Conservation (phyloP, 2,113 vertebrate species). For the Xyrauchen texanus region DNA sequence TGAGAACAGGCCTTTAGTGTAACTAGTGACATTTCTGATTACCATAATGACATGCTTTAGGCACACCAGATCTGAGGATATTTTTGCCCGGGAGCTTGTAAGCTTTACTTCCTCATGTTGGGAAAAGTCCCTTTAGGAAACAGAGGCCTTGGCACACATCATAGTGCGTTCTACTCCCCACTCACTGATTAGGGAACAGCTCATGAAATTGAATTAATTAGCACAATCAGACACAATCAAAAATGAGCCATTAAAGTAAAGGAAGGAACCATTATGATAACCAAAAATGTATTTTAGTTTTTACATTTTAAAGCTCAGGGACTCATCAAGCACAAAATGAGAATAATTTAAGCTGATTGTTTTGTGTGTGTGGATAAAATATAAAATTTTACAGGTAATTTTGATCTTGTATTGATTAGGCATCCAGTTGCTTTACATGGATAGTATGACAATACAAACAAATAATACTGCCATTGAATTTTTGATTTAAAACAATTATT, state of each 20-base stretch:
- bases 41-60: background rate
- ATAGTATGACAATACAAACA: too few relatives aligned
- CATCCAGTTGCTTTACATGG: background rate
- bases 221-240: background rate
- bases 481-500: too few relatives aligned
- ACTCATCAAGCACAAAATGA: conserved; percentile 1
- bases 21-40: background rate
- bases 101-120: conserved; percentile 44
- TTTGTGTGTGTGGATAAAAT: background rate
- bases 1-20: conserved; percentile 5
- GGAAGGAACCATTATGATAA: background rate
- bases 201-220: background rate
- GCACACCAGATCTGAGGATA: background rate
- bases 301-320: conserved; percentile 7
- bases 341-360: too few relatives aligned
- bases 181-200: conserved; percentile 23
- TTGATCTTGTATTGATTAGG: too few relatives aligned
- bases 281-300: background rate
- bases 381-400: background rate
- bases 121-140: conserved; percentile 43
- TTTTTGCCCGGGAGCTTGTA: conserved; percentile 29
- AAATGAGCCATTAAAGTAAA: background rate
- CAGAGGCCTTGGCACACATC: conserved; percentile 21
- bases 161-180: conserved; percentile 4
- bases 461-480: too few relatives aligned